Conservation (phyloP, 1,140 invertebrate genomes). For the Drosophila melanica region DNA sequence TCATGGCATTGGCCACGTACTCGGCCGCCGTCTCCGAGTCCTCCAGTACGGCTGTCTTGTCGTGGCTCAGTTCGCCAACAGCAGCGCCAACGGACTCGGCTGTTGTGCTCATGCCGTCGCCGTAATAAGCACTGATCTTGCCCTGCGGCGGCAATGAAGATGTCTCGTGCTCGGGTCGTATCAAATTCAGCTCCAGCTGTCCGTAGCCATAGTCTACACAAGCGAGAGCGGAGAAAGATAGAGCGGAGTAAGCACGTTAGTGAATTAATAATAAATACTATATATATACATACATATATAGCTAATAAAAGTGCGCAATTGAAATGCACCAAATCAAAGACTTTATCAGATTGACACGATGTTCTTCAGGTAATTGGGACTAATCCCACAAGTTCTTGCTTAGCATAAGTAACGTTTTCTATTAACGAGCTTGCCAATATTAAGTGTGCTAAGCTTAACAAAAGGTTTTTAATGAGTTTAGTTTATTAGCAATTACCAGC, state of each 20-base stretch:
- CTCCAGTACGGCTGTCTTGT: constrained; percentile 43
- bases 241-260: not conserved
- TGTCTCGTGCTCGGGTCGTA: constrained; percentile 66
- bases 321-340: too few relatives aligned
- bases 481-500: too few relatives aligned
- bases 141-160: constrained; percentile 35
- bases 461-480: too few relatives aligned
- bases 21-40: constrained; percentile 77
- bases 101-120: constrained; percentile 49
- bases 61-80: not conserved
- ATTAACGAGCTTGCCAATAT: too few relatives aligned
- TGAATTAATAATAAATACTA: too few relatives aligned
- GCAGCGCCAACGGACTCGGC: constrained; percentile 23
- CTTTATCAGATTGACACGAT: too few relatives aligned
- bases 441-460: too few relatives aligned
- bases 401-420: too few relatives aligned
- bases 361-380: too few relatives aligned
- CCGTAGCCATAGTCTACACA: constrained; percentile 65
- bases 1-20: constrained; percentile 79
- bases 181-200: constrained; percentile 71
- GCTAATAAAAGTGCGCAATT: too few relatives aligned
- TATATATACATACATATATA: too few relatives aligned
- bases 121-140: constrained; percentile 51
- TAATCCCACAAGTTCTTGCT: too few relatives aligned
- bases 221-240: not conserved